Evolutionary conservation across 1,140 invertebrate species (phyloP).

Genomic region (Streblospio benedicti): DNA sequence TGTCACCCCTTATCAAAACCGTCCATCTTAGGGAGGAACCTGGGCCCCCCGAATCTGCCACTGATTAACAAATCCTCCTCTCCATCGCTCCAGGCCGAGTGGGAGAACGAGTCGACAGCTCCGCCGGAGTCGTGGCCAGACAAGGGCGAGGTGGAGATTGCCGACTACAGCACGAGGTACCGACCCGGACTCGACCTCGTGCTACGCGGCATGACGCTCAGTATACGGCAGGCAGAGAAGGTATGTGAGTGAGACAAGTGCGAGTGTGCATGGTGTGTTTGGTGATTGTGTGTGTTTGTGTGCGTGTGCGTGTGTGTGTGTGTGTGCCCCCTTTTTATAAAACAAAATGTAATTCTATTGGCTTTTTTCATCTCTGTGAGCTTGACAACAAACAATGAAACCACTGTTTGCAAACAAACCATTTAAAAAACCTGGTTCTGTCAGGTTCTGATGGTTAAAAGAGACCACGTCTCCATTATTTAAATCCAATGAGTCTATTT

Average conservation of each 20-base stretch:
- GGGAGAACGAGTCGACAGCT: constrained; percentile 7
- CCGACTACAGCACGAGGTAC: constrained; percentile 65
- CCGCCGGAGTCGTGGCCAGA: constrained; percentile 59
- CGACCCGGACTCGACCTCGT: constrained; percentile 72
- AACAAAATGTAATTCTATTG: not conserved
- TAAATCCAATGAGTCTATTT: not conserved
- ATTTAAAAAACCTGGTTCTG: not conserved
- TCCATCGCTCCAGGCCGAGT: constrained; percentile 8
- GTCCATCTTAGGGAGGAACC: too few relatives aligned
- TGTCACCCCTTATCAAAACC: too few relatives aligned
- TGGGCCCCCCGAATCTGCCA: too few relatives aligned
- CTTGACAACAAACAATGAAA: not conserved
- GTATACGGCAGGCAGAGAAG: constrained; percentile 48
- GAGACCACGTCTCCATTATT: not conserved
- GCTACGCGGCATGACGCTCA: constrained; percentile 61
- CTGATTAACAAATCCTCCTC: too few relatives aligned
- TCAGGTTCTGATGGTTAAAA: not conserved
- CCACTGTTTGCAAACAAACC: not conserved
- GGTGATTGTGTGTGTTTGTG: not conserved
- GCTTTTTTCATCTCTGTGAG: not conserved
- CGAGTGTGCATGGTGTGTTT: not conserved
- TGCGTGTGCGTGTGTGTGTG: not conserved
- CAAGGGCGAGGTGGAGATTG: constrained; percentile 64
- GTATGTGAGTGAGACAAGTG: not conserved
- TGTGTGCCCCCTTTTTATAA: not conserved